Base-by-base conservation (phyloP, 1,140 invertebrate genomes). In the Formica selysi region DNA sequence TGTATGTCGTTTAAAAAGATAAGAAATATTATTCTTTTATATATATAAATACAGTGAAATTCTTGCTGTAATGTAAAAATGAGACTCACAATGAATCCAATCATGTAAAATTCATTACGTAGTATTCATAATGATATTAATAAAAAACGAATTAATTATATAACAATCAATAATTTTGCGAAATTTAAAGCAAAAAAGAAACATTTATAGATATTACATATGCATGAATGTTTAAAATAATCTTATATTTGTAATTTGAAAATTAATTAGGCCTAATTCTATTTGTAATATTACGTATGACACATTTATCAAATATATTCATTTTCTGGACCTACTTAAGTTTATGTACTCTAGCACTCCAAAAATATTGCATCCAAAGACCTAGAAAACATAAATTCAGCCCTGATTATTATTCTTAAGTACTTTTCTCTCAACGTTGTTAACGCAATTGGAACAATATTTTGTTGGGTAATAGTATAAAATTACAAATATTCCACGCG, bases 401-500 rank as follows among this genome's bases (percentile, higher is more conserved):
- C 13, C 8, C 64, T 59, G 57, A 80, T 41, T 41, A 11, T 54
- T 36, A 59, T 57, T 70, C 29, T 80, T 88, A 88, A 87, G 87
- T 89, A 86, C 87, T 86, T 70, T 57, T 36, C 44, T 44, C 36
- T 44, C 32, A 65, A 89, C 10, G 54, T 62, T n/a, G 13, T 86
- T 36, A 74, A 59, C 38, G 79, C 57, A 88, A 85, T 71, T 68
- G 62, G 29, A 67, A 67, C 41, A 61, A 59, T 74, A 41, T 62
- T 51, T 19, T 51, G 16, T 84, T 61, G 26, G 59, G 22, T 61
- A 79, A 32, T 64, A 22, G 76, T 88, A 89, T 70, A 89, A 89
- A 88, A 88, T 88, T 89, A 88, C 83, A 89, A 88, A 89, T n/a
- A 79, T 89, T 86, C 51, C 41, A 54, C 78, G 26, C 36, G 36